A percentile compares a stretch with the other conserved stretches of the same genome.
phyloP scores from a whole-genome alignment of 2,113 vertebrate genomes.

The Centropristis striata region DNA sequence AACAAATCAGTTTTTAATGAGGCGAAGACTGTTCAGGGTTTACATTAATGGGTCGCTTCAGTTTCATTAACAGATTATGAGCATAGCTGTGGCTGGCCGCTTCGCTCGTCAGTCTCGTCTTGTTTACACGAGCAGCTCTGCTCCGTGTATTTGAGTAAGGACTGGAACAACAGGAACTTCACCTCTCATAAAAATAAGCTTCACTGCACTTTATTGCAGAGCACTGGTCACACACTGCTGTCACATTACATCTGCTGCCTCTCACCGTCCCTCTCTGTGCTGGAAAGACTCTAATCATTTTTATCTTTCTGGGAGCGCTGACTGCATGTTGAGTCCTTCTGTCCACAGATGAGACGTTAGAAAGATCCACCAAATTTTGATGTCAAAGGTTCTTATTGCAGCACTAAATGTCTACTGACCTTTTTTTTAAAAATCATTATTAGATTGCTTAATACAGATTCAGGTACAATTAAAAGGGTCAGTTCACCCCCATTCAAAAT shows the following conservation, averaged over 20 bases:
- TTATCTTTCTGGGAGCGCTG: slow-evolving; percentile 6
- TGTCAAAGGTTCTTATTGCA: neutral
- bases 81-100: slow-evolving; percentile 25
- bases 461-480: too few relatives aligned
- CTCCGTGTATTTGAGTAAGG: slow-evolving; percentile 54
- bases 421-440: neutral
- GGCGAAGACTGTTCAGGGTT: slow-evolving; percentile 30
- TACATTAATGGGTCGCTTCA: slow-evolving; percentile 44
- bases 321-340: neutral
- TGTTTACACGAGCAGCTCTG: slow-evolving; percentile 57
- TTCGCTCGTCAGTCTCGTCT: slow-evolving; percentile 26
- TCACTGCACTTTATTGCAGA: slow-evolving; percentile 73
- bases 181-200: slow-evolving; percentile 71
- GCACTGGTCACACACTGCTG: slow-evolving; percentile 50
- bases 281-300: slow-evolving; percentile 18
- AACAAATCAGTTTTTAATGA: slow-evolving; percentile 66
- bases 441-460: too few relatives aligned
- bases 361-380: neutral
- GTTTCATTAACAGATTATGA: slow-evolving; percentile 41
- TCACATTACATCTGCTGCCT: slow-evolving; percentile 52
- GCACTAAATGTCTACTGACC: neutral
- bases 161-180: slow-evolving; percentile 74
- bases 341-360: neutral
- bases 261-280: slow-evolving; percentile 16
- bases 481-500: too few relatives aligned